Base-by-base conservation (phyloP, 2,797 vertebrate species). In the Poeciliopsis turneri region DNA sequence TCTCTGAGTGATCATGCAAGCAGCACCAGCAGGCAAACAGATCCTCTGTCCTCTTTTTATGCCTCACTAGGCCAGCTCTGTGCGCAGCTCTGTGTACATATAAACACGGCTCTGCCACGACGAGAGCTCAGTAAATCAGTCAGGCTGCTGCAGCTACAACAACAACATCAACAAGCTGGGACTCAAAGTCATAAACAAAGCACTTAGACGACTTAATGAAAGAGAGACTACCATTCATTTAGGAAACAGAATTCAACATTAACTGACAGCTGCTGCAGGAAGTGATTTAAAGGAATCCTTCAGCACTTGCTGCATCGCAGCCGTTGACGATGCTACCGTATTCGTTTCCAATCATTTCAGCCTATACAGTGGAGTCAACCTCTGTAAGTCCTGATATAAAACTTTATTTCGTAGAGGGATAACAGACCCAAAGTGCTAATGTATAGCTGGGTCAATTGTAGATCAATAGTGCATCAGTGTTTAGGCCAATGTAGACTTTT, bases 401-500 rank as follows among this genome's bases (percentile, higher is more conserved):
- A 78, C 51, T 76, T 15, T 25, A 51, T 76, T 55, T 72, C 51
- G 16, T 15, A 64, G 39, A 49, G 78, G 84, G 79, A 79, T 76
- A 81, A 77, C 79, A 76, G 53, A 79, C 84, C 66, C 69, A 82
- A 78, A 85, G 84, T 86, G 83, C 84, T 86, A 88, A 90, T 85
- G 82, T 81, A 70, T 83, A 88, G 68, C 81, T 72, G 89, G 87
- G 78, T 78, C 79, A 1, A 8, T 45, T 88, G 78, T 30, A 74
- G 86, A 89, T 92, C 89, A 91, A 92, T 91, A 90, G 66, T 84
- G 81, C 82, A 87, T 89, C 88, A 89, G 82, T 84, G 87, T 86
- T 87, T 77, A 78, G 74, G 86, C 82, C 76, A 91, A 93, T 91
- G 92, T 92, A 91, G 93, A 92, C 87, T 89, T 90, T 90, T 81